A percentile compares a stretch with the other conserved stretches of the same genome.
Conservation (phyloP, 2,797 vertebrate species). For the Notamacropus eugenii region DNA sequence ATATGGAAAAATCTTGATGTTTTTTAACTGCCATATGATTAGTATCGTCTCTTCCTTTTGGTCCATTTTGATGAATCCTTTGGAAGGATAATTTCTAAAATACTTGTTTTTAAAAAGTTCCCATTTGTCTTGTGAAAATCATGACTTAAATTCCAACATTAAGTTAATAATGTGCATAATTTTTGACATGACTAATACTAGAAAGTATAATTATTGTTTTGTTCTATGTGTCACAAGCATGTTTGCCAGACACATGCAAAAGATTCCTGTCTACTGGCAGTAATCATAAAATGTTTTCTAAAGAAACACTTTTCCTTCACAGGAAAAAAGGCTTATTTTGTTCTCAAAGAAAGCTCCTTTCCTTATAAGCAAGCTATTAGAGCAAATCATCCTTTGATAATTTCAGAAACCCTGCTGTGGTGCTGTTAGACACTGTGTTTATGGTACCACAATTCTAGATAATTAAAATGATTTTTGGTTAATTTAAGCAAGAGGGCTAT, state of each 20-base stretch:
- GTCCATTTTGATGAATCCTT: conserved; percentile 20
- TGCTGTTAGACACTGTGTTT: conserved; percentile 61
- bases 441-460: conserved; percentile 65
- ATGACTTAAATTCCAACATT: conserved; percentile 16
- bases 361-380: conserved; percentile 65
- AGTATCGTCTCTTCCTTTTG: conserved; percentile 29
- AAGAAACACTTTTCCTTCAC: conserved; percentile 47
- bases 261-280: conserved; percentile 48
- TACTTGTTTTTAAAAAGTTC: background rate
- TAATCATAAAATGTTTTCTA: conserved; percentile 17
- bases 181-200: conserved; percentile 56
- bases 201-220: conserved; percentile 64
- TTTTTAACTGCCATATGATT: conserved; percentile 36
- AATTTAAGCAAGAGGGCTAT: conserved; percentile 49
- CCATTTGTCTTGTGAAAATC: background rate
- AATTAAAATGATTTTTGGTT: conserved; percentile 71
- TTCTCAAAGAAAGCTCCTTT: conserved; percentile 55
- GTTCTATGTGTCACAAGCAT: conserved; percentile 38
- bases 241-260: conserved; percentile 59
- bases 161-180: conserved; percentile 1
- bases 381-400: conserved; percentile 71
- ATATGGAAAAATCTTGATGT: conserved; percentile 49
- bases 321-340: conserved; percentile 55
- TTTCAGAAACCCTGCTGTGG: conserved; percentile 60
- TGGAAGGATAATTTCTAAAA: conserved; percentile 7